Conservation (phyloP, 2,113 vertebrate species). For the Lycaon pictus region DNA sequence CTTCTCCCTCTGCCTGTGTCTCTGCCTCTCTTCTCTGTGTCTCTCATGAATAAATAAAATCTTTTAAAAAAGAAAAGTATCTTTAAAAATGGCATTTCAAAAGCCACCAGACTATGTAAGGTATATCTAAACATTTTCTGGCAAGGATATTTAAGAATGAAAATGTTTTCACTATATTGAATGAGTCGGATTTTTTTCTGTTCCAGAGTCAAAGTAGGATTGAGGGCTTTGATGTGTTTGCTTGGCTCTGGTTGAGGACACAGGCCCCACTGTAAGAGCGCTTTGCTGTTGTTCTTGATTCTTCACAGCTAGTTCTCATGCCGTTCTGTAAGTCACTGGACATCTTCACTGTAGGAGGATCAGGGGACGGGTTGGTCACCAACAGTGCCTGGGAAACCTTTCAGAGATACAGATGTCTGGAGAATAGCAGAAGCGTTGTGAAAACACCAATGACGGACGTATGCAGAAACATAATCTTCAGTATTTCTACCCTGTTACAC, state of each 20-base stretch:
- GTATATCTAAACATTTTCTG: background rate
- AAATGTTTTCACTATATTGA: background rate
- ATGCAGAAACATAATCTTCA: conserved; percentile 96
- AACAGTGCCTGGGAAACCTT: conserved; percentile 95
- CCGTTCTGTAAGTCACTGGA: conserved; percentile 97
- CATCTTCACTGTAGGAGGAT: conserved; percentile 92
- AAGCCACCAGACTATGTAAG: background rate
- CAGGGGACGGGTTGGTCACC: conserved; percentile 89
- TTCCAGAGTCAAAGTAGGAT: background rate
- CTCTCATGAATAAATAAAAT: too few species aligned
- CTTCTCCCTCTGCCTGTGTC: too few species aligned
- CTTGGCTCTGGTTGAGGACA: background rate
- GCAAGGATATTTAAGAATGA: background rate
- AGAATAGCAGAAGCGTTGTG: conserved; percentile 95
- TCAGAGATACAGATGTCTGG: conserved; percentile 96
- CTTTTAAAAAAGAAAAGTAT: background rate
- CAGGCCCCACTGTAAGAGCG: rapidly evolving
- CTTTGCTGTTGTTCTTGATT: background rate
- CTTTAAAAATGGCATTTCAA: background rate
- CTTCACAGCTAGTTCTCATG: conserved; percentile 95
- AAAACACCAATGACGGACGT: conserved; percentile 96
- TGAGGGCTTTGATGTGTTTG: background rate
- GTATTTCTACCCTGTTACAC: conserved; percentile 95
- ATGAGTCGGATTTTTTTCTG: background rate
- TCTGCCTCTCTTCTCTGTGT: too few species aligned